Evolutionary conservation across 2,797 vertebrate species (phyloP).

Genomic region (Notamacropus eugenii): DNA sequence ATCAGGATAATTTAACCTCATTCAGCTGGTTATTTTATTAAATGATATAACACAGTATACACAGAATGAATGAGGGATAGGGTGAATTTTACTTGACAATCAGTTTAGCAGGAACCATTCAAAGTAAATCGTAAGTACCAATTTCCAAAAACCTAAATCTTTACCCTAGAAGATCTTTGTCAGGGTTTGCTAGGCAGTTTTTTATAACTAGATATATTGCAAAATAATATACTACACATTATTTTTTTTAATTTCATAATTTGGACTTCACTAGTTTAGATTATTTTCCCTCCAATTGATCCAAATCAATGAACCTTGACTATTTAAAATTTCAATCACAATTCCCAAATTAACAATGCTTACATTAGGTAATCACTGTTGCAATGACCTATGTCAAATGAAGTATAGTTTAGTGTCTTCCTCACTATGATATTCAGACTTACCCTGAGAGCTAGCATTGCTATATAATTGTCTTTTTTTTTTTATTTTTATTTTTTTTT

Average conservation of each 20-base stretch:
- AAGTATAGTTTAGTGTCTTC: neutral
- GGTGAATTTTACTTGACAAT: neutral
- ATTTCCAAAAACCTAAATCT: slow-evolving; percentile 33
- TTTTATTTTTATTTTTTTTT: too few relatives aligned
- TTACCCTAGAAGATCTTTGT: neutral
- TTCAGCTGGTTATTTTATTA: neutral
- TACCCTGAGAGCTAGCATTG: neutral
- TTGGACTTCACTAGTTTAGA: neutral
- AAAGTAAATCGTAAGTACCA: neutral
- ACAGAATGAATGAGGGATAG: neutral
- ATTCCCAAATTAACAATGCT: neutral
- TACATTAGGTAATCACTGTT: neutral
- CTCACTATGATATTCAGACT: neutral
- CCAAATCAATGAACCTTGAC: neutral
- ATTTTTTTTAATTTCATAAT: neutral
- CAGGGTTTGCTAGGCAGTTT: slow-evolving; percentile 17
- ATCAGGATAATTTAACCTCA: neutral
- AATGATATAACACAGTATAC: neutral
- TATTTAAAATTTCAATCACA: neutral
- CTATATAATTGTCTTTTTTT: neutral
- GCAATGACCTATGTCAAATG: neutral
- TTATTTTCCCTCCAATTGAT: neutral
- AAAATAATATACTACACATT: neutral
- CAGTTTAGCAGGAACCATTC: slow-evolving; percentile 35
- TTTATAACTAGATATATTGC: neutral